Evolutionary conservation across 2,113 vertebrate genomes (phyloP).

Genomic region (Mustelus asterias): DNA sequence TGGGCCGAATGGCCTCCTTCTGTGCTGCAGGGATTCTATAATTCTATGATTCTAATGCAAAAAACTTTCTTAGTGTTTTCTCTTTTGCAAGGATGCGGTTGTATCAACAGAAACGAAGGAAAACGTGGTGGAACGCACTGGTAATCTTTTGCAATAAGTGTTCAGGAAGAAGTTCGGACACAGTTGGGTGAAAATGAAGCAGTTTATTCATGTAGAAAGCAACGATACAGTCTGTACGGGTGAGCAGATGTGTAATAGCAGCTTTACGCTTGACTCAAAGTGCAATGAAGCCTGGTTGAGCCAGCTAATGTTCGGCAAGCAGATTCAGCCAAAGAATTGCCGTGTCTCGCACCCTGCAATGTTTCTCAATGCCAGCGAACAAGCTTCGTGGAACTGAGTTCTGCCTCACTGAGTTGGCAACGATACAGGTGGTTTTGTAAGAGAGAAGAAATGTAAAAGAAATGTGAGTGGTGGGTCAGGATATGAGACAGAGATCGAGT

Average conservation of each 20-base stretch:
- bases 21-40: too few relatives aligned
- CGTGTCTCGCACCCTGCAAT: not conserved
- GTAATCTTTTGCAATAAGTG: not conserved
- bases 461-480: not conserved
- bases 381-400: not conserved
- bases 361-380: not conserved
- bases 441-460: not conserved
- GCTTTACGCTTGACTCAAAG: not conserved
- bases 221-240: not conserved
- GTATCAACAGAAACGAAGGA: too few relatives aligned
- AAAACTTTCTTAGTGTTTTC: not conserved
- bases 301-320: not conserved
- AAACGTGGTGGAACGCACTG: not conserved
- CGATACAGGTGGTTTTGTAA: not conserved
- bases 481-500: not conserved
- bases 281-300: not conserved
- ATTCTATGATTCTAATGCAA: not conserved
- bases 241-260: not conserved
- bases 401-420: not conserved
- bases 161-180: not conserved
- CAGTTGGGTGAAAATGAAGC: not conserved
- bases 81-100: too few relatives aligned
- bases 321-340: not conserved
- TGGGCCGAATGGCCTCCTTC: too few relatives aligned
- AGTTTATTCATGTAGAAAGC: not conserved